Percentiles rank a stretch among this genome's conserved stretches.
Evolutionary conservation across 2,797 vertebrate genomes (phyloP).

Genomic region (Ptychobarbus kaznakovi): DNA sequence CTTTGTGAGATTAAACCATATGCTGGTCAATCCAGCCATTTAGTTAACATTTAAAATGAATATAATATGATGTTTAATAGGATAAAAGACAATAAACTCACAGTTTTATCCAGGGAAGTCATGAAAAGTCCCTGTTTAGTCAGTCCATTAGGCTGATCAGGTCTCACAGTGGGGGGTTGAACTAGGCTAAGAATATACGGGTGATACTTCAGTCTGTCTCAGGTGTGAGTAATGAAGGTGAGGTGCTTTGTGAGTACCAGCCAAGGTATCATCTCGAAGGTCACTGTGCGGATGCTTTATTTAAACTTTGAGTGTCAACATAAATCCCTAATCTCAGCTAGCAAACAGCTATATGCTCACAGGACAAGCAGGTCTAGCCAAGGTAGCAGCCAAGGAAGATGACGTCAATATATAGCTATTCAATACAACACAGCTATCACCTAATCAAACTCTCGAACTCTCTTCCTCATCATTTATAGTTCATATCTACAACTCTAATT

Average conservation of each 20-base stretch:
- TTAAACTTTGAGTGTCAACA: constrained; percentile 51
- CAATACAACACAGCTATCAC: not conserved
- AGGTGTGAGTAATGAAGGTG: not conserved
- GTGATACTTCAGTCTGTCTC: constrained; percentile 18
- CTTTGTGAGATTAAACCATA: not conserved
- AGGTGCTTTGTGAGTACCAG: not conserved
- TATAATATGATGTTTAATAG: not conserved
- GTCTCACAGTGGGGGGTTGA: constrained; percentile 14
- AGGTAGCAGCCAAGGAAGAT: not conserved
- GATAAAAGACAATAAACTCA: not conserved
- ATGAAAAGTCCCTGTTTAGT: constrained; percentile 4
- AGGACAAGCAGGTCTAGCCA: not conserved
- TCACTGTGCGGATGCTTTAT: constrained; percentile 27
- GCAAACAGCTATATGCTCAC: constrained; percentile 22
- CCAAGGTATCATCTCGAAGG: not conserved
- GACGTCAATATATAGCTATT: not conserved
- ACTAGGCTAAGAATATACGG: constrained; percentile 35
- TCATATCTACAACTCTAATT: not conserved
- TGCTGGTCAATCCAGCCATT: not conserved
- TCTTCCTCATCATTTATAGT: not conserved
- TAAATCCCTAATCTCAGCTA: constrained; percentile 59
- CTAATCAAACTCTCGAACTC: not conserved
- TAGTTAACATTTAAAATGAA: not conserved
- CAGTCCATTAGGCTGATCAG: constrained; percentile 42
- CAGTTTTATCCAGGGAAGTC: constrained; percentile 7